phyloP scores from a whole-genome alignment of 2,888 invertebrate species.

The Prosopocoilus inquinatus region DNA sequence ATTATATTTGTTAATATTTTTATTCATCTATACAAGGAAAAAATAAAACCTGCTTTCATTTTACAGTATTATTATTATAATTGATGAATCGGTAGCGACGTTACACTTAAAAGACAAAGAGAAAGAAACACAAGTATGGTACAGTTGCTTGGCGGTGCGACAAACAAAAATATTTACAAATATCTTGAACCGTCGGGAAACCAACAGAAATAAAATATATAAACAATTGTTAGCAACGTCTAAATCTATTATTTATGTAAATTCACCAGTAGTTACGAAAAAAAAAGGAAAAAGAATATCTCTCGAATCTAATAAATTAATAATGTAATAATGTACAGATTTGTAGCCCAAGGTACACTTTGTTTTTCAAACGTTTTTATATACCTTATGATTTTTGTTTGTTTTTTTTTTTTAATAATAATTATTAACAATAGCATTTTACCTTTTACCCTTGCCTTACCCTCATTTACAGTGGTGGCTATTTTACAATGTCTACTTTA shows the following conservation, averaged over 20 bases:
- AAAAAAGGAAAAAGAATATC: slow-evolving; percentile 31
- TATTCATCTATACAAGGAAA: slow-evolving; percentile 25
- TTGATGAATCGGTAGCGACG: slow-evolving; percentile 17
- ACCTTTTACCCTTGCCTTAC: slow-evolving; percentile 39
- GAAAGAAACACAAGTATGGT: slow-evolving; percentile 3
- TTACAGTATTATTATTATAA: too few species aligned
- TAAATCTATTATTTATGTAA: slow-evolving; percentile 28
- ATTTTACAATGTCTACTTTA: slow-evolving; percentile 35
- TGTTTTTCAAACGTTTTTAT: slow-evolving; percentile 35
- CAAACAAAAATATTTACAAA: slow-evolving; percentile 28
- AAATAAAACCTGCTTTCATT: slow-evolving; percentile 1
- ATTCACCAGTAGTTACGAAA: slow-evolving; percentile 35
- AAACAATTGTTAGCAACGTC: slow-evolving; percentile 39
- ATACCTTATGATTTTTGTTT: slow-evolving; percentile 28
- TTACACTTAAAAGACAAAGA: slow-evolving; percentile 19
- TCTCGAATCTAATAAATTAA: slow-evolving; percentile 34
- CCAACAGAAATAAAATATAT: slow-evolving; percentile 39
- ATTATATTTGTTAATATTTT: slow-evolving; percentile 35
- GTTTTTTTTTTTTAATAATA: slow-evolving; percentile 6
- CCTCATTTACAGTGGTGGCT: slow-evolving; percentile 38
- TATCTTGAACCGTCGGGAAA: slow-evolving; percentile 29
- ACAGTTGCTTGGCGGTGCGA: slow-evolving; percentile 1
- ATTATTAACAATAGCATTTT: slow-evolving; percentile 41
- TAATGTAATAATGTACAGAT: slow-evolving; percentile 36
- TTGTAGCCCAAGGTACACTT: slow-evolving; percentile 37